A percentile compares a stretch with the other conserved stretches of the same genome.
These are phyloP conservation scores for Avahi laniger DNA, from an alignment of 2,797 vertebrate genomes.

Conservation along the genomic window DNA sequence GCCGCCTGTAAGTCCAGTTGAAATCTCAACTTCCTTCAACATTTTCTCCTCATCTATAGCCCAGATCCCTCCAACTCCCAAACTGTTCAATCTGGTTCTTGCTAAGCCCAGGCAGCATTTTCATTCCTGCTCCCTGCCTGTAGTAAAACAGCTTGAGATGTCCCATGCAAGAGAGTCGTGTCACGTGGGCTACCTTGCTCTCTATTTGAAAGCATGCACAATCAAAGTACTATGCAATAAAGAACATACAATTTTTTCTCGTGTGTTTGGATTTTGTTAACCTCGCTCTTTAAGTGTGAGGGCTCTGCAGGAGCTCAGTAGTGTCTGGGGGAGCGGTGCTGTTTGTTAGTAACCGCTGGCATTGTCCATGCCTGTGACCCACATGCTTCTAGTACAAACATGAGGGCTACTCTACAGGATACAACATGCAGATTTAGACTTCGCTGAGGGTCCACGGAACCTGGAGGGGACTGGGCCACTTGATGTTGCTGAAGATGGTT, in stretches of 20 bases:
- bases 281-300: neutral
- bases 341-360: neutral
- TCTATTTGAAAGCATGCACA: slow-evolving; percentile 78
- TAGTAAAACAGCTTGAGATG: slow-evolving; percentile 65
- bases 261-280: slow-evolving; percentile 14
- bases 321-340: neutral
- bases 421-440: neutral
- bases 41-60: slow-evolving; percentile 44
- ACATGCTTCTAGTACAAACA: neutral
- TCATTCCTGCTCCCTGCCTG: slow-evolving; percentile 60
- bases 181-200: slow-evolving; percentile 45
- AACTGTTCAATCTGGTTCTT: slow-evolving; percentile 51
- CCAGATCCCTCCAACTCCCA: slow-evolving; percentile 60
- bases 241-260: slow-evolving; percentile 53
- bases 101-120: slow-evolving; percentile 64
- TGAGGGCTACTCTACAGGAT: neutral
- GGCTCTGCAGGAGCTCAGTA: neutral
- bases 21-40: neutral
- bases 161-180: slow-evolving; percentile 65
- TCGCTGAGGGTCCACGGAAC: neutral
- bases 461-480: neutral
- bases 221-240: slow-evolving; percentile 81
- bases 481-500: neutral
- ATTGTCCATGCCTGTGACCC: neutral
- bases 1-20: neutral